These are phyloP conservation scores for Antheraea mylitta DNA, from an alignment of 1,140 invertebrate genomes.

Conservation along the genomic window DNA sequence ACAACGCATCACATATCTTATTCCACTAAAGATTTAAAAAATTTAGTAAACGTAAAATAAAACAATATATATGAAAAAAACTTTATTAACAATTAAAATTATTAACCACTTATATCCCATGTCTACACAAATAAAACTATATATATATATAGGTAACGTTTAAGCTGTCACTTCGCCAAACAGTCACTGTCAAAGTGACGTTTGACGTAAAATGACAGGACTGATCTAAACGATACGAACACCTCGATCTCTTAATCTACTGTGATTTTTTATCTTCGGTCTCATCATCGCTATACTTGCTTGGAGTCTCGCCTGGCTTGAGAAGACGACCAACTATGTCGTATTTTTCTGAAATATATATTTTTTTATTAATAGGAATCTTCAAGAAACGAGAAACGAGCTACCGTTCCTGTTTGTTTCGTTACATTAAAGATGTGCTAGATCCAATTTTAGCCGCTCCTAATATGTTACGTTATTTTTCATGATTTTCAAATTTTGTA, in stretches of 20 bases:
- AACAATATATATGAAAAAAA: conserved; percentile 15
- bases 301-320: conserved; percentile 63
- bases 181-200: conserved; percentile 1
- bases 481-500: too few species aligned
- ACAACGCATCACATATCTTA: too few species aligned
- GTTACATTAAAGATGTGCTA: too few species aligned
- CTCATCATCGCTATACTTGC: conserved; percentile 55
- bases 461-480: too few species aligned
- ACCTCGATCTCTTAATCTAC: conserved; percentile 25
- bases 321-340: conserved; percentile 64
- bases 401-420: too few species aligned
- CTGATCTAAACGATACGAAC: not conserved
- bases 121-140: not conserved
- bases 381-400: too few species aligned
- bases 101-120: conserved; percentile 7
- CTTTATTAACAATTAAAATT: conserved; percentile 13
- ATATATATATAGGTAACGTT: not conserved
- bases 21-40: too few species aligned
- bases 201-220: not conserved
- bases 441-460: too few species aligned
- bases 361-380: not conserved
- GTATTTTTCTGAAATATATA: conserved; percentile 64
- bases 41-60: not conserved
- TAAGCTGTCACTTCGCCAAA: not conserved
- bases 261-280: conserved; percentile 62